These are phyloP conservation scores for Drusus annulatus DNA, from an alignment of 1,140 invertebrate species.

Conservation along the genomic window DNA sequence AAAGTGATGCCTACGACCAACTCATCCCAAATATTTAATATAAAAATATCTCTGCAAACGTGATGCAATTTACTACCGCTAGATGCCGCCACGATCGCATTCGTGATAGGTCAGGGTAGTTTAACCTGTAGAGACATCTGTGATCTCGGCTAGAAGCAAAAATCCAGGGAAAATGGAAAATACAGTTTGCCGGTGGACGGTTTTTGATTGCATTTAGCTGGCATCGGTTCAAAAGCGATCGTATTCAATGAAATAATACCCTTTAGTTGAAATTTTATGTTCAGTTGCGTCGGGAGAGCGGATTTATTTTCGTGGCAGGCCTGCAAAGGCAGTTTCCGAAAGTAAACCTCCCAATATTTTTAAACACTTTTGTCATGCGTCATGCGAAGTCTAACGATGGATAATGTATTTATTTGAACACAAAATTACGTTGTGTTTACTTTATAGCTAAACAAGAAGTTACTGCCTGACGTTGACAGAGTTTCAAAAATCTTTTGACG, in stretches of 20 bases:
- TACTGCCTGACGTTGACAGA: too few species aligned
- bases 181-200: conserved; percentile 26
- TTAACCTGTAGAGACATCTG: conserved; percentile 36
- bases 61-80: conserved; percentile 36
- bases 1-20: too few species aligned
- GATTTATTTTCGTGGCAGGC: conserved; percentile 15
- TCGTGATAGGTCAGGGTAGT: conserved; percentile 29
- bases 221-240: conserved; percentile 38
- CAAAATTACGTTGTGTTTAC: too few species aligned
- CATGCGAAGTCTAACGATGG: too few species aligned
- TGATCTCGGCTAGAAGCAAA: conserved; percentile 31
- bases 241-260: conserved; percentile 37
- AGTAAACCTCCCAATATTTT: too few species aligned
- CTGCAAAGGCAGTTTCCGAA: not conserved
- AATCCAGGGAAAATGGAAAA: conserved; percentile 7
- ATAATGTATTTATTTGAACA: too few species aligned
- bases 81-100: conserved; percentile 33
- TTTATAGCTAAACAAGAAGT: too few species aligned
- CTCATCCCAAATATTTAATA: not conserved
- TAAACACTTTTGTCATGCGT: too few species aligned
- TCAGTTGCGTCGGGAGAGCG: not conserved
- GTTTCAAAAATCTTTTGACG: too few species aligned
- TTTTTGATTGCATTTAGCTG: conserved; percentile 41
- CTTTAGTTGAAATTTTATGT: conserved; percentile 37
- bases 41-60: conserved; percentile 11